These are phyloP conservation scores for Stenurella melanura DNA, from an alignment of 2,888 invertebrate genomes.

Conservation along the genomic window DNA sequence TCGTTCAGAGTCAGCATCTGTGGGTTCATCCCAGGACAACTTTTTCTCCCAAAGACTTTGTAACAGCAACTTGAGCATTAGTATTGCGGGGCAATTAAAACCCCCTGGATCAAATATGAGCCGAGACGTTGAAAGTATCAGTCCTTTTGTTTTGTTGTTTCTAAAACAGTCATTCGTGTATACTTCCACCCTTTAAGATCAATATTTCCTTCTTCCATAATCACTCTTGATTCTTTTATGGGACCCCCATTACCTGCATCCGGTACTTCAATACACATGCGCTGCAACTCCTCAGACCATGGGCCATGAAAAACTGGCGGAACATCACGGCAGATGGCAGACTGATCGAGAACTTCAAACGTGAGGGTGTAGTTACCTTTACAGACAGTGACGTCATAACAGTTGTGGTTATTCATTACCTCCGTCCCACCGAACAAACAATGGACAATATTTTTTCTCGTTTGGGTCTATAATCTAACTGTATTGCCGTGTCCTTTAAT, in stretches of 20 bases:
- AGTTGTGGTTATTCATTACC: no score
- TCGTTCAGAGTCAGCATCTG: constrained; percentile 37
- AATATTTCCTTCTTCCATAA: constrained; percentile 31
- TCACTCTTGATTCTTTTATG: constrained; percentile 10
- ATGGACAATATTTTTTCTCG: background rate
- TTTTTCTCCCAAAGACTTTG: constrained; percentile 49
- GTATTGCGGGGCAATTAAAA: constrained; percentile 49
- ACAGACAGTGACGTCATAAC: no score
- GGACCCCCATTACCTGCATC: background rate
- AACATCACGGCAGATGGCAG: background rate
- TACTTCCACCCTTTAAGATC: constrained; percentile 35
- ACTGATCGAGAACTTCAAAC: constrained; percentile 2
- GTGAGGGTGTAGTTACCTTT: background rate
- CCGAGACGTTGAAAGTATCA: constrained; percentile 47
- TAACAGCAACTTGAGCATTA: constrained; percentile 56
- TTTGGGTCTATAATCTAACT: background rate
- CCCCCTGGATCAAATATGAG: constrained; percentile 59
- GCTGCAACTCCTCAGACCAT: background rate
- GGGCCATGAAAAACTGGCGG: background rate
- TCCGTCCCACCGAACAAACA: background rate
- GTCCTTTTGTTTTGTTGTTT: constrained; percentile 34
- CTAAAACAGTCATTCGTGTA: no score
- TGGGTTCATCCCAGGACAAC: constrained; percentile 38
- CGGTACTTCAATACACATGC: background rate
- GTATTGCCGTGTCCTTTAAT: background rate